Evolutionary conservation across 2,888 invertebrate species (phyloP).

Genomic region (Oligia latruncula): DNA sequence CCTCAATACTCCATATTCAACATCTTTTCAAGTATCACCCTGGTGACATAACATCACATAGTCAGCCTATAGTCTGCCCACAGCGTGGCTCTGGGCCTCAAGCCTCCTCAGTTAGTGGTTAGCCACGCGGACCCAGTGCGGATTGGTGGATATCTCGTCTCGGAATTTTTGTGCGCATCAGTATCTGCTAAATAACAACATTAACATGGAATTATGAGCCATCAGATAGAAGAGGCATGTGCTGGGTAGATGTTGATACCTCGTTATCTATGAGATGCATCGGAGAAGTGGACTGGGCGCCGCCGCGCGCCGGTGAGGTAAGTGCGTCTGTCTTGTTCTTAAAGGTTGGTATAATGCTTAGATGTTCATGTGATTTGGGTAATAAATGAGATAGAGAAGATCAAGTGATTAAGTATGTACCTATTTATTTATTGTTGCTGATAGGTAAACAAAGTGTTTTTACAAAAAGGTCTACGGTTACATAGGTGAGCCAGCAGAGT

Average conservation of each 20-base stretch:
- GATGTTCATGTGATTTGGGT: slow-evolving; percentile 28
- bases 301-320: neutral
- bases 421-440: neutral
- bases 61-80: neutral
- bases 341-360: neutral
- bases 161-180: neutral
- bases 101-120: neutral
- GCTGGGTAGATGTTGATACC: neutral
- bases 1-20: neutral
- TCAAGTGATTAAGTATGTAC: neutral
- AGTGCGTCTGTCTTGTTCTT: slow-evolving; percentile 15
- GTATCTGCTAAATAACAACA: neutral
- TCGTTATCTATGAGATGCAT: slow-evolving; percentile 31
- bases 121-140: neutral
- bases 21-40: neutral
- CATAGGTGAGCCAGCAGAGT: neutral
- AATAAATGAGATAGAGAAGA: slow-evolving; percentile 9
- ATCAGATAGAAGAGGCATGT: neutral
- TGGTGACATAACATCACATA: neutral
- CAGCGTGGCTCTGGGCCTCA: neutral
- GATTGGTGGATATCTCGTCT: neutral
- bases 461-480: neutral
- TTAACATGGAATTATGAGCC: too few species aligned
- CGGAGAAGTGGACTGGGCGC: neutral
- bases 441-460: slow-evolving; percentile 1